Base-by-base conservation (phyloP, 2,888 invertebrate genomes). In the Cataglyphis livida region DNA sequence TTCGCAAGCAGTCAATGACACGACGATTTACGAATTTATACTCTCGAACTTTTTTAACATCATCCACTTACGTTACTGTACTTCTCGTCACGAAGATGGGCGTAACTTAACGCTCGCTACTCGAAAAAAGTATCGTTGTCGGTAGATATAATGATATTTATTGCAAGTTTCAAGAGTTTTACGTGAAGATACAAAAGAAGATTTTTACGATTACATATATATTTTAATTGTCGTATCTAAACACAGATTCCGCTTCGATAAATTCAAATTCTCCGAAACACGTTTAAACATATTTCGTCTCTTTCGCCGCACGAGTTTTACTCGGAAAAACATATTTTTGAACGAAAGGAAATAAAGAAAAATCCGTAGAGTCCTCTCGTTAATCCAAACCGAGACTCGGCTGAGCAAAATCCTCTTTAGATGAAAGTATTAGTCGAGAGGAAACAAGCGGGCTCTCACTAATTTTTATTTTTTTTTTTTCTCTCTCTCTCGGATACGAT, bases 401-500 rank as follows among this genome's bases (percentile, higher is more conserved):
- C 61, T 59, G 62, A 32, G 57, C 59, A 25, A 86, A 85, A 89
- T 89, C 89, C 89, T 89, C 87, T 87, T 89, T 87, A 84, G 85
- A 82, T 75, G 89, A 87, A 87, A 85, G 89, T 85, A 89, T 89
- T 87, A 89, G 64, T 82, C 81, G 79, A 73, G 89, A 84, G 87
- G 84, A 84, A 87, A 86, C 87, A 78, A 78, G 76, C 62, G 70
- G 66, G 61, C 48, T 61, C 59, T 61, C 59, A 65, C 44, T 70
- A 66, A 71, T 83, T 87, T 82, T 82, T 71, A 81, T 85, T 88
- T 86, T 81, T 86, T 25, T n/a, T 1, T 9, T 21, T n/a, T n/a
- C n/a, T n/a, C n/a, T 32, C 62, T 61, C 74, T 61, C 76, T 84
- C 59, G 87, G 84, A 84, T 83, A 83, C 87, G 87, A 88, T 85